Evolutionary conservation across 2,888 invertebrate genomes (phyloP), one percentile per base, ranked within the genome.

Genomic region (Drosophila aldrichi): DNA sequence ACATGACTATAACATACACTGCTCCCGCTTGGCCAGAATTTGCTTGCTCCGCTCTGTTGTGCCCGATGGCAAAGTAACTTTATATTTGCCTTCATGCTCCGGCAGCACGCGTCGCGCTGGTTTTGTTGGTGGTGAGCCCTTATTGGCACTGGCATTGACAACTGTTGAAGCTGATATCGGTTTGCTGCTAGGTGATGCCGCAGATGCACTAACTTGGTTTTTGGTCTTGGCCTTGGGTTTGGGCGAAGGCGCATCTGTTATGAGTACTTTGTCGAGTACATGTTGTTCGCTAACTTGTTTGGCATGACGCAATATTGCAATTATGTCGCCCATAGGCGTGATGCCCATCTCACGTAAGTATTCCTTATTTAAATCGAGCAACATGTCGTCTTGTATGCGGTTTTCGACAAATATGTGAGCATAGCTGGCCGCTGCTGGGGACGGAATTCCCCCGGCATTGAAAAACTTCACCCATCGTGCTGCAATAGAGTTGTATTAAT

Each of bases 331-430:
- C 95, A 94, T 97, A 94, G 89, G 95, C 0, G 95, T 94, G 36
- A 98, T 97, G 0, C 97, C 97, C 97, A 98, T 97, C 73, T 97
- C 97, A 62, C 95, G 95, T 2, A 98, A 93, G 90, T 97, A 97
- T 80, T 98, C 97, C 87, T 97, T 97, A 81, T 96, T 97, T 16
- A 98, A 93, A 82, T 98, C 98, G 74, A 96, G 93, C 59, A 98
- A 92, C 98, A 98, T 98, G 82, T 97, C 96, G 77, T 95, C 95
- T 90, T 96, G 96, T 70, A 98, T 98, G 34, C 98, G 94, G 92
- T 98, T 97, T 90, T 97, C 97, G 0, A 96, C 95, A 91, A 98
- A 98, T 9, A 96, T 96, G 25, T 97, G 95, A 0, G 98, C 97
- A 92, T 98, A 97, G 66, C 96, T 96, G 0, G 96, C 96, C 0